Evolutionary conservation across 2,113 vertebrate species (phyloP), one percentile per base, ranked within the genome.

Genomic region (Lates calcarifer): DNA sequence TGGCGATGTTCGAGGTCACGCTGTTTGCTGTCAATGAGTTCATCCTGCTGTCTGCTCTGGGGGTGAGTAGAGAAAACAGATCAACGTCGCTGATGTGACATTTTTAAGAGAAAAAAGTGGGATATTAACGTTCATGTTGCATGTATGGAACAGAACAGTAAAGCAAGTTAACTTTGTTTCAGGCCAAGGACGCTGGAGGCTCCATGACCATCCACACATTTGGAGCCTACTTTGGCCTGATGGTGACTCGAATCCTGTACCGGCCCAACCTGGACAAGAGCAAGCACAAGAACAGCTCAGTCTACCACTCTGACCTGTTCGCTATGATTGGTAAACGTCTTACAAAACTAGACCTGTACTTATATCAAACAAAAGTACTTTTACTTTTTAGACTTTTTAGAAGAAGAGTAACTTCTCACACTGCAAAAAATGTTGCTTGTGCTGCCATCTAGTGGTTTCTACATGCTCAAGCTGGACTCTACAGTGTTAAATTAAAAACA

Each of bases 161-260:
- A n/a, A 2, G 1, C 17, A 47, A 51, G 15, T 22, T 33, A 1
- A 17, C 13, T 73, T 3, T 72, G 18, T 66, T 77, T 37, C 76
- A 99, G 98, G 95, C 96, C 0, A 97, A 73, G 1, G 98, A 99
- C 9, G 95, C 96, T 0, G 97, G 98, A 0, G 96, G 97, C 6
- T 98, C 97, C 65, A 96, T 99, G 97, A 98, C 97, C 0, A 95
- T 98, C 60, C 97, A 99, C 90, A 95, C 96, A 0, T 99, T 99
- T 0, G 97, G 98, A 1, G 97, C 97, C 39, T 99, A 98, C 87
- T 99, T 98, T 0, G 97, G 98, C 17, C 82, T 99, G 77, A 84
- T 92, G 82, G 95, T 97, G 29, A 95, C 98, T 0, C 71, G 97
- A n/a, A 28, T 96, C 35, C 91, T 99, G 47, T 95, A 96, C 85